These are phyloP conservation scores for Sitobion miscanthi DNA, from an alignment of 1,140 invertebrate genomes.

Conservation along the genomic window DNA sequence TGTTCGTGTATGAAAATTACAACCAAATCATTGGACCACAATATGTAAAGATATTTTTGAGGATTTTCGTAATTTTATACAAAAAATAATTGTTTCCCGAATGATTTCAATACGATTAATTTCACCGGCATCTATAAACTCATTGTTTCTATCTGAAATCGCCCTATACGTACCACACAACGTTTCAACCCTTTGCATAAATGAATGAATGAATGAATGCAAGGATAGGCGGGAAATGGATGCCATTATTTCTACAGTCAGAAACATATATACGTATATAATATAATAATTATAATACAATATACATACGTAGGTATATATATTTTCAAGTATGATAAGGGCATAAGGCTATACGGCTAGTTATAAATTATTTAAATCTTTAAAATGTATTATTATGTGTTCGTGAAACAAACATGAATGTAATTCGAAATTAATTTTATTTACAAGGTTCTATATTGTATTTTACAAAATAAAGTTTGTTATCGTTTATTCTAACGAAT, in stretches of 20 bases:
- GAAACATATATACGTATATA: background rate
- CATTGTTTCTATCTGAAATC: background rate
- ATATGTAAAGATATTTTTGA: background rate
- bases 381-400: constrained; percentile 14
- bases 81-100: background rate
- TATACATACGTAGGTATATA: background rate
- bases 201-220: background rate
- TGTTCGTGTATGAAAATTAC: background rate
- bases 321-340: background rate
- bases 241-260: background rate
- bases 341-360: background rate
- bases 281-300: background rate
- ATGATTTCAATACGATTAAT: background rate
- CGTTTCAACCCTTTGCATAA: constrained; percentile 35
- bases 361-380: constrained; percentile 27
- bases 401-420: background rate
- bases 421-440: background rate
- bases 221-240: background rate
- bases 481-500: background rate
- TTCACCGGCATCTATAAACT: background rate
- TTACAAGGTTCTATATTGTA: background rate
- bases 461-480: constrained; percentile 5
- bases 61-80: background rate
- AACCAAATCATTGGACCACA: background rate
- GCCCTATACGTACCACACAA: background rate